Conservation (phyloP, 2,113 vertebrate species). For the Percina caprodes region DNA sequence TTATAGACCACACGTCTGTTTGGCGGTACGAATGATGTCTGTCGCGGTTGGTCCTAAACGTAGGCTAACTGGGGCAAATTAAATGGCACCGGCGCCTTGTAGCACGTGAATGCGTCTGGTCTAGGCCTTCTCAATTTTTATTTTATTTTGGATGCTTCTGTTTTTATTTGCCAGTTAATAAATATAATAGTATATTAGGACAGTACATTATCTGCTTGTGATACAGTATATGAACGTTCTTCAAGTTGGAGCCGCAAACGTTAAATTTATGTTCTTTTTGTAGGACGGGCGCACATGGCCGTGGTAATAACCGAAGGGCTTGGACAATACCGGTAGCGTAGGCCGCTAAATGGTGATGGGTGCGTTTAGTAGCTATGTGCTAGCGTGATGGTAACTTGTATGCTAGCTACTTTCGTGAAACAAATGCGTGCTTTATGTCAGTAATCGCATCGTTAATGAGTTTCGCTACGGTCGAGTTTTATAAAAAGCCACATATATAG, state of each 20-base stretch:
- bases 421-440: accelerated
- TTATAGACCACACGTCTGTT: accelerated
- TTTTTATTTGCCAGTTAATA: accelerated
- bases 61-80: not conserved
- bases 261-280: not conserved
- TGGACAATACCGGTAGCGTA: slow-evolving; percentile 29
- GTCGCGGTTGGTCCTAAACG: not conserved
- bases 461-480: not conserved
- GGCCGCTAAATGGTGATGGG: accelerated
- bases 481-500: not conserved
- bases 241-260: accelerated
- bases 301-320: not conserved
- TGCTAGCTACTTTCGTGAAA: not conserved
- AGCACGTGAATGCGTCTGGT: slow-evolving; percentile 54
- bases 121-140: not conserved
- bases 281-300: slow-evolving; percentile 52
- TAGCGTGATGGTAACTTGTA: not conserved
- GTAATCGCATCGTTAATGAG: accelerated
- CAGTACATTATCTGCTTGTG: accelerated
- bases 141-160: accelerated
- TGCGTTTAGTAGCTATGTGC: accelerated
- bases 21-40: accelerated
- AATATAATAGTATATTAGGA: accelerated
- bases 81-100: slow-evolving; percentile 34
- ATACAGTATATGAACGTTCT: accelerated